Conservation (phyloP, 2,797 vertebrate species). For the Lates japonicus region DNA sequence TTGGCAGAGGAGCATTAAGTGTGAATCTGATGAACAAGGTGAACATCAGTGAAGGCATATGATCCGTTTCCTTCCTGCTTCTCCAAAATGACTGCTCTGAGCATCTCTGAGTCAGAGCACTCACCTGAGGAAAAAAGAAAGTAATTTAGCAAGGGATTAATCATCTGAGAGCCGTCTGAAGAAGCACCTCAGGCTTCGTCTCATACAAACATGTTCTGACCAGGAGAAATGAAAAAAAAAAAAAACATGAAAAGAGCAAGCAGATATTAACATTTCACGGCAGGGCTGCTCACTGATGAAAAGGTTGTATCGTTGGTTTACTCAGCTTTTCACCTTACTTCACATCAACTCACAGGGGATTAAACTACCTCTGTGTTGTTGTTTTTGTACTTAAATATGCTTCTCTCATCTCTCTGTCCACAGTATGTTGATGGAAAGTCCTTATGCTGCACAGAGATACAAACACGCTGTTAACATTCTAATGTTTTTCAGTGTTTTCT, state of each 20-base stretch:
- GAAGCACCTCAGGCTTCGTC: constrained; percentile 1
- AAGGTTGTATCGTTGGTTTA: not conserved
- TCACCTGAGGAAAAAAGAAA: not conserved
- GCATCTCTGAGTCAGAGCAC: constrained; percentile 17
- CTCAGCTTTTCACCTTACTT: constrained; percentile 15
- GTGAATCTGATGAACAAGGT: constrained; percentile 5
- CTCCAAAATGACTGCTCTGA: not conserved
- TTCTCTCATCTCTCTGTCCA: not conserved
- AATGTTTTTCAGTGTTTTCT: constrained; percentile 13
- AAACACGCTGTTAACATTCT: not conserved
- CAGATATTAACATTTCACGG: constrained; percentile 20
- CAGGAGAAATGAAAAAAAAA: not conserved
- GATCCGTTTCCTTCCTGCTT: not conserved
- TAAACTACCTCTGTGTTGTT: constrained; percentile 1
- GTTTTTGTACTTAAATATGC: not conserved
- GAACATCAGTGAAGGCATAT: not conserved
- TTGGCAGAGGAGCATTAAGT: not conserved
- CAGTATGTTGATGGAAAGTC: constrained; percentile 7
- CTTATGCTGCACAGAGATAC: not conserved
- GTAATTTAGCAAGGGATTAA: constrained; percentile 24
- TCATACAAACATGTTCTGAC: constrained; percentile 22
- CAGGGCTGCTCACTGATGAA: not conserved
- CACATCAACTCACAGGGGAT: not conserved
- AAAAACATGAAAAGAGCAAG: not conserved
- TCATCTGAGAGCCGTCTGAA: not conserved